A percentile compares a stretch with the other conserved stretches of the same genome.
Evolutionary conservation across 37 sponge, comb jelly and placozoan genomes (phyloP).

Genomic region (Hormiphora californensis): DNA sequence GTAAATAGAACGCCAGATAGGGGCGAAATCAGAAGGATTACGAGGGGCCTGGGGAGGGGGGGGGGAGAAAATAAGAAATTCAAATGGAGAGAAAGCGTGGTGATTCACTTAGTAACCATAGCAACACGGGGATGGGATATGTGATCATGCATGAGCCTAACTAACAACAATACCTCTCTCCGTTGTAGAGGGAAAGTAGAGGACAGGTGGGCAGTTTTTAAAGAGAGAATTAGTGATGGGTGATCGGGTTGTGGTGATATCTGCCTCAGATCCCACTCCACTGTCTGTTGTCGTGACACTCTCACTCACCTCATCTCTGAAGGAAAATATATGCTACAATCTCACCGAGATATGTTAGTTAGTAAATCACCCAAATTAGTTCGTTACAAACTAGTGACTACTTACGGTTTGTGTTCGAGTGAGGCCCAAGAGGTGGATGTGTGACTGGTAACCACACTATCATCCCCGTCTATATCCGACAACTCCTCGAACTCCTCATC

Average conservation of each 20-base stretch:
- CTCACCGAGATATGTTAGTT: background rate
- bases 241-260: background rate
- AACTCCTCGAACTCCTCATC: conserved; percentile 42
- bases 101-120: no score
- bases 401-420: conserved; percentile 7
- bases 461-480: conserved; percentile 17
- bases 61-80: no score
- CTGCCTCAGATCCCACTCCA: background rate
- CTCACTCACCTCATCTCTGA: conserved; percentile 38
- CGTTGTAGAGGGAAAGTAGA: background rate
- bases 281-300: conserved; percentile 38
- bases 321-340: background rate
- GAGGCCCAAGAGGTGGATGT: conserved; percentile 19
- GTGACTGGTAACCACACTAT: conserved; percentile 5
- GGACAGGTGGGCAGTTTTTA: conserved; percentile 39
- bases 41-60: no score
- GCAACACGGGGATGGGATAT: no score
- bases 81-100: no score
- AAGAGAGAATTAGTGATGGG: conserved; percentile 29
- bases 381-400: background rate
- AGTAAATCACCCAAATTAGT: background rate
- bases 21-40: no score
- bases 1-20: no score
- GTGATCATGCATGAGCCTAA: no score
- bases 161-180: conserved; percentile 31